Percentiles rank a stretch among this genome's conserved stretches.
Conservation (phyloP, 1,140 invertebrate species). For the Telenomus remus region DNA sequence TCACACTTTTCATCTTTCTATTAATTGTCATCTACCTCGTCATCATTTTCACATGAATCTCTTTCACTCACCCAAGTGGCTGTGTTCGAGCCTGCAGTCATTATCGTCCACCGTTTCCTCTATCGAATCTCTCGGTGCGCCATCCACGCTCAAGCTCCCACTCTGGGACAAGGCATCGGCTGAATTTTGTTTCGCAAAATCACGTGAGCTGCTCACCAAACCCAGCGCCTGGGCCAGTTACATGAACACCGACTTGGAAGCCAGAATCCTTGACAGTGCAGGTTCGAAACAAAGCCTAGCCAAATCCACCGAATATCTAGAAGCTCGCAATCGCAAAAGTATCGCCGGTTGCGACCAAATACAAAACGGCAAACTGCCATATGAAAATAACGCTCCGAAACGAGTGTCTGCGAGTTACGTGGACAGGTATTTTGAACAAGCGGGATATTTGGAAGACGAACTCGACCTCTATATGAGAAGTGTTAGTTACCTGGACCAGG, state of each 20-base stretch:
- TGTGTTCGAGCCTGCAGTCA: conserved; percentile 78
- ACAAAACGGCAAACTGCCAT: conserved; percentile 64
- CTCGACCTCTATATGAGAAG: conserved; percentile 52
- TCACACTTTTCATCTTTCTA: conserved; percentile 19
- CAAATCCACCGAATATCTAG: conserved; percentile 69
- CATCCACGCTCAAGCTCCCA: conserved; percentile 78
- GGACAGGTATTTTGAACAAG: conserved; percentile 72
- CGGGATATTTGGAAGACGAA: conserved; percentile 69
- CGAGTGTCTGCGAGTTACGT: conserved; percentile 71
- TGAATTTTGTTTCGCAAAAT: conserved; percentile 84
- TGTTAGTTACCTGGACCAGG: conserved; percentile 55
- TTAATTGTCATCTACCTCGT: conserved; percentile 19
- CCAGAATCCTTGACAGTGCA: conserved; percentile 64
- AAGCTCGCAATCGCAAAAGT: conserved; percentile 66
- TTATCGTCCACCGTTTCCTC: conserved; percentile 74
- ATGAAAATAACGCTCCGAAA: conserved; percentile 59
- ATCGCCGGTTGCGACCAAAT: conserved; percentile 56
- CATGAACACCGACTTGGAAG: conserved; percentile 69
- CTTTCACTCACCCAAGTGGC: conserved; percentile 63
- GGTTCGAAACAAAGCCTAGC: conserved; percentile 63
- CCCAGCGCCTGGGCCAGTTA: conserved; percentile 74
- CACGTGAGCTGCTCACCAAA: conserved; percentile 80
- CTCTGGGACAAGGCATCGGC: conserved; percentile 84
- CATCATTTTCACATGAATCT: conserved; percentile 24
- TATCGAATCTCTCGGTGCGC: conserved; percentile 74